These are phyloP conservation scores for Siderastrea radians DNA, from an alignment of 92 coral and sea anemone species.

Conservation along the genomic window DNA sequence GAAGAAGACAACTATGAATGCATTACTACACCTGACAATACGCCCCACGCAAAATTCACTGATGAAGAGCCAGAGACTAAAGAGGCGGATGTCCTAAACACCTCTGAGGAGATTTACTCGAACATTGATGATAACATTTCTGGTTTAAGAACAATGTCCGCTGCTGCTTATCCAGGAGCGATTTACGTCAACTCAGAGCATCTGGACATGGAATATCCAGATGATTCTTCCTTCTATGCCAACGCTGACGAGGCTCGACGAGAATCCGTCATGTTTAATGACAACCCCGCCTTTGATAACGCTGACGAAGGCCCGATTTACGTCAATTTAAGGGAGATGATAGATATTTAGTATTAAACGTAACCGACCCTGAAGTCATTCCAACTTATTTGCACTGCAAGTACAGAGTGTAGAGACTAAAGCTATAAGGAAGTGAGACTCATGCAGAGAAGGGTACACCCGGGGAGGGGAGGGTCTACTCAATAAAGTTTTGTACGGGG, in stretches of 20 bases:
- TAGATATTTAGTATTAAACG: background rate
- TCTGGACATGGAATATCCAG: background rate
- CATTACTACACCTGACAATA: background rate
- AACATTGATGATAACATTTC: background rate
- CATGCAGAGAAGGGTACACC: no score
- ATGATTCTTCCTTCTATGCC: background rate
- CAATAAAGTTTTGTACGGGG: no score
- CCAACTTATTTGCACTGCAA: background rate
- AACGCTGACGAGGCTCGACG: background rate
- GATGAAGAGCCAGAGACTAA: background rate
- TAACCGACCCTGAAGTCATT: background rate
- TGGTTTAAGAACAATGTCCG: background rate
- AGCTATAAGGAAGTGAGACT: no score
- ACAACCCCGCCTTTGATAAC: background rate
- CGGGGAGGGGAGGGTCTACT: no score
- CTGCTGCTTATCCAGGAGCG: background rate
- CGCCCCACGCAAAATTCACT: background rate
- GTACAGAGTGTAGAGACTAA: no score
- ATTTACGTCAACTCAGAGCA: background rate
- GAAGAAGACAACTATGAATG: background rate
- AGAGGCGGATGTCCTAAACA: background rate
- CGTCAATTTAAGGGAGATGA: background rate
- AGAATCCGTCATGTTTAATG: background rate
- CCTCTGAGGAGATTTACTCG: slow-evolving; percentile 2
- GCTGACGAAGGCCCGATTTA: slow-evolving; percentile 5